Conservation (phyloP, 2,797 vertebrate species). For the Tangara arthus region DNA sequence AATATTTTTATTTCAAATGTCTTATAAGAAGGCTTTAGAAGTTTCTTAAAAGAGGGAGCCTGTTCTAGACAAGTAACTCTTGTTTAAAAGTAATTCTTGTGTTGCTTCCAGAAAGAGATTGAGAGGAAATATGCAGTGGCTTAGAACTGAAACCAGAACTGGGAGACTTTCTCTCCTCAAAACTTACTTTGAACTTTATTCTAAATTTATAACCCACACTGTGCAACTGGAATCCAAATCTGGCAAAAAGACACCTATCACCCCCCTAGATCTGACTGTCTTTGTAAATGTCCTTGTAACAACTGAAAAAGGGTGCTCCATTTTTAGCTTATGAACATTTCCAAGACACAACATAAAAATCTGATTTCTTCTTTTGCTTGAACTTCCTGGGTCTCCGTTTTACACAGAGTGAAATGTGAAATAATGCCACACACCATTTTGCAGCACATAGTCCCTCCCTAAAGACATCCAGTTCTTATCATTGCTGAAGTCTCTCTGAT, state of each 20-base stretch:
- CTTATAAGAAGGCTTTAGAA: background rate
- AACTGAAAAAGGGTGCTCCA: background rate
- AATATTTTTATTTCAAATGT: constrained; percentile 23
- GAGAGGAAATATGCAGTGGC: background rate
- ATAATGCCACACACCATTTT: background rate
- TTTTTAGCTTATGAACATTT: background rate
- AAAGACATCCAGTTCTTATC: background rate
- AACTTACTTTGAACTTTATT: constrained; percentile 23
- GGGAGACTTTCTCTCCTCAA: constrained; percentile 10
- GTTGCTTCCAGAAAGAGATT: constrained; percentile 23
- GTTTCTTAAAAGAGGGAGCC: background rate
- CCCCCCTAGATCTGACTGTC: background rate
- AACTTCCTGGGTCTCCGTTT: background rate
- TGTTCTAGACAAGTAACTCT: constrained; percentile 37
- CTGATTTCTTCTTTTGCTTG: background rate
- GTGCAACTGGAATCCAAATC: background rate
- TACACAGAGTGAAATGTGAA: background rate
- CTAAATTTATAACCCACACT: constrained; percentile 28
- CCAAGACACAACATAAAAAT: background rate
- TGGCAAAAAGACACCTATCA: background rate
- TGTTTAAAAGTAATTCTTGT: constrained; percentile 43
- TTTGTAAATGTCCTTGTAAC: background rate
- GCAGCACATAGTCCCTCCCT: background rate
- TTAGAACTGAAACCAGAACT: constrained; percentile 25
- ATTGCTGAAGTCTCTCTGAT: background rate